Base-by-base conservation (phyloP, 1,140 invertebrate genomes). In the Frieseomelitta varia region DNA sequence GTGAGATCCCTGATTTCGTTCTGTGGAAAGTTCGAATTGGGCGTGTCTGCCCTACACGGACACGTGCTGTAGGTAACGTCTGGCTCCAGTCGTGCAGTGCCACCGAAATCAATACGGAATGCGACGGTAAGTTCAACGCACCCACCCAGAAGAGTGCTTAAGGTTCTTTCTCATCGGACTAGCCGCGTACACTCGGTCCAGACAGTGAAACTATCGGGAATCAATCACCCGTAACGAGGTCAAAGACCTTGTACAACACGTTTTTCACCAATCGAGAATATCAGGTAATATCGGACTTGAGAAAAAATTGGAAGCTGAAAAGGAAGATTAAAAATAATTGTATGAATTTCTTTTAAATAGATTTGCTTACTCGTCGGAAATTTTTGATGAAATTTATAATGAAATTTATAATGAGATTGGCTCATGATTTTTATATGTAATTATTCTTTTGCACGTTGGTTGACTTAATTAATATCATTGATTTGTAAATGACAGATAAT, bases 1-100 rank as follows among this genome's bases (percentile, higher is more conserved):
- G 2, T 47, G 6, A 3, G 11, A 27, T 30, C 47, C 1, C 6
- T n/a, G 61, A 24, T 47, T 53, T 24, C 30, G 79, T 69, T 27
- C 34, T 78, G 39, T 65, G 74, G 68, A 51, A 53, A 65, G 56
- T 51, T 55, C 47, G 63, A 67, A 58, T 74, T 86, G 82, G 84
- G 77, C 76, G 88, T 91, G 88, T 89, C 86, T 76, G 81, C 58
- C 79, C 85, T 88, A 87, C 74, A 71, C 87, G 79, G 85, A 79
- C 88, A 90, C 90, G 77, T 88, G 87, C 85, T 67, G 81, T 88
- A 85, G 87, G 85, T 86, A 86, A 88, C 87, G 63, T 88, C 84
- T 89, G 78, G 77, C 81, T 89, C 72, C 65, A 51, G 86, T 75
- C 74, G 86, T 79, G 75, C 77, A 78, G 56, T 79, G 56, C 73